A percentile compares a stretch with the other conserved stretches of the same genome.
phyloP scores from a whole-genome alignment of 2,797 vertebrate genomes.

The Heterohyrax brucei region DNA sequence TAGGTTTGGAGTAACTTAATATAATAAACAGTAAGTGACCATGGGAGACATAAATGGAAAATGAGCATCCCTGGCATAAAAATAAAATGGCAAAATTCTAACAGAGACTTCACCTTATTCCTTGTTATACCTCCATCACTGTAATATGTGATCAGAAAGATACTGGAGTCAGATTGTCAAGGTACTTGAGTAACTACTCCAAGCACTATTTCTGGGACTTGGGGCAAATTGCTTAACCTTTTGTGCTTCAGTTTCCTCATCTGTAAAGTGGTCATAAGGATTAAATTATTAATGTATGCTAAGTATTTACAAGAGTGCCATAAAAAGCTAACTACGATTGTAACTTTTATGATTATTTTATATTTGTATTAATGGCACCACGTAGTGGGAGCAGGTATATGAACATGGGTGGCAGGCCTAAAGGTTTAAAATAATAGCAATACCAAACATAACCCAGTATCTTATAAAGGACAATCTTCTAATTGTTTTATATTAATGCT shows the following conservation, averaged over 20 bases:
- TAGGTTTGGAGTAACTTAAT: neutral
- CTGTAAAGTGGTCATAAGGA: neutral
- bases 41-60: neutral
- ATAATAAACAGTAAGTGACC: neutral
- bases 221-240: neutral
- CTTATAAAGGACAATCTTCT: neutral
- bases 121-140: neutral
- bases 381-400: rapidly evolving
- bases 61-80: neutral
- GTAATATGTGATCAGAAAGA: neutral
- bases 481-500: conserved; percentile 12
- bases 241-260: neutral
- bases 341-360: neutral
- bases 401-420: neutral
- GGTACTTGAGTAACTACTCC: neutral
- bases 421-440: neutral
- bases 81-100: neutral
- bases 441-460: neutral
- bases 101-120: neutral
- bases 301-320: neutral
- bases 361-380: neutral
- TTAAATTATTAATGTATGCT: neutral
- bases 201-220: neutral
- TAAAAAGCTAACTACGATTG: neutral
- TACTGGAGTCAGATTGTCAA: neutral